These are phyloP conservation scores for Craseonycteris thonglongyai DNA, from an alignment of 2,113 vertebrate species.

Conservation along the genomic window DNA sequence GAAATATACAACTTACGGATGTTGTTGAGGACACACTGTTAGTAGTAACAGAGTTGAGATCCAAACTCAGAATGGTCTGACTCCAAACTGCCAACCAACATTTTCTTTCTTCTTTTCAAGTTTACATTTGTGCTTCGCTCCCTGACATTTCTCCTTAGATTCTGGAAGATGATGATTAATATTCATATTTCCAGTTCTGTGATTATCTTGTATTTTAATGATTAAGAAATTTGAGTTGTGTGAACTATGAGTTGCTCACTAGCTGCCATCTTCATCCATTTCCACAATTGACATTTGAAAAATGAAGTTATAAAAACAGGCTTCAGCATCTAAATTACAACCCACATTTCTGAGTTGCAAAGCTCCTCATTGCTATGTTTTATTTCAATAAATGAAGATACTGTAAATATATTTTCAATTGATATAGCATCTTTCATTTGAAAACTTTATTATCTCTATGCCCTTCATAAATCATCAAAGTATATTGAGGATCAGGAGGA, in stretches of 20 bases:
- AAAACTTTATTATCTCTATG: background rate
- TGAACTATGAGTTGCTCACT: background rate
- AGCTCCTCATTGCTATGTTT: background rate
- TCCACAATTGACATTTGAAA: conserved; percentile 12
- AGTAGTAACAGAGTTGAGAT: background rate
- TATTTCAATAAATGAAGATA: background rate
- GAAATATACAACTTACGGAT: background rate
- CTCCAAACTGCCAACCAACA: background rate
- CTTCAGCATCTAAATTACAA: background rate
- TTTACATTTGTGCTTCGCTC: background rate
- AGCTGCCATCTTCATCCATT: background rate
- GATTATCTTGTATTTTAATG: background rate
- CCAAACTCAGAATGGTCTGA: background rate
- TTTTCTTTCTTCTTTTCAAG: background rate
- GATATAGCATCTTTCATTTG: background rate
- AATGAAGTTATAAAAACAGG: background rate
- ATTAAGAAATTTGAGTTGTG: background rate
- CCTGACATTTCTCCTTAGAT: background rate
- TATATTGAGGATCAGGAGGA: background rate
- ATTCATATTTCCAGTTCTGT: background rate
- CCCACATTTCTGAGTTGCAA: background rate
- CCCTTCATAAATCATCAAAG: background rate
- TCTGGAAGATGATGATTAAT: background rate
- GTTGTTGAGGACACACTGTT: background rate
- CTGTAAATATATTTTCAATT: background rate